Evolutionary conservation across 1,140 invertebrate species (phyloP), one percentile per base, ranked within the genome.

Genomic region (Micrasema minimum): DNA sequence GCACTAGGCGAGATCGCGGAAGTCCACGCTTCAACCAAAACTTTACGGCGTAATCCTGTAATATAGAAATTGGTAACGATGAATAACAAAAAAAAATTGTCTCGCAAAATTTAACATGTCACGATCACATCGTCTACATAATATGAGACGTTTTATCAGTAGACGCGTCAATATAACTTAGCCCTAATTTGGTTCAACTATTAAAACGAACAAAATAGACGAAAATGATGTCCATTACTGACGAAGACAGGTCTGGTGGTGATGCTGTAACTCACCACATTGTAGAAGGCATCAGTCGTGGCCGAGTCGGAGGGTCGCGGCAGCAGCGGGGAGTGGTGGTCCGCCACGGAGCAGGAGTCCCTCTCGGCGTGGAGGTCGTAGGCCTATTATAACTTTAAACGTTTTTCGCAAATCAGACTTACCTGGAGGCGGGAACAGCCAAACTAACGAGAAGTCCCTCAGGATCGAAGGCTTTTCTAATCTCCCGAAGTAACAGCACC

Each of bases 1-100:
- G 78, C 1, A 90, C 84, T 5, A 92, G 75, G 78, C 92, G 92
- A 38, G 85, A 81, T 20, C 80, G 78, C 4, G 82, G 79, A 80
- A 85, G 82, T 10, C 83, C 83, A 14, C 79, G 78, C n/a, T 79
- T 79, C 3, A 83, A 59, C 37, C 83, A 79, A 53, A 82, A 84
- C 69, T 80, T 81, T 31, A 84, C 82, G 77, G 82, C 80, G 59
- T 83, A 85, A 71, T 84, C 83, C 83, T 83, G 74, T 14, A 23
- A 51, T n/a, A n/a, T n/a, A n/a, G n/a, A n/a, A n/a, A n/a, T n/a
- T n/a, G n/a, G n/a, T n/a, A n/a, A n/a, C n/a, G n/a, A n/a, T n/a
- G n/a, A n/a, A n/a, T n/a, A n/a, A n/a, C n/a, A n/a, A n/a, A n/a
- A n/a, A n/a, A n/a, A n/a, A n/a, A n/a, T n/a, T n/a, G n/a, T n/a